Conservation (phyloP, 2,113 vertebrate species). For the Prunella himalayana region DNA sequence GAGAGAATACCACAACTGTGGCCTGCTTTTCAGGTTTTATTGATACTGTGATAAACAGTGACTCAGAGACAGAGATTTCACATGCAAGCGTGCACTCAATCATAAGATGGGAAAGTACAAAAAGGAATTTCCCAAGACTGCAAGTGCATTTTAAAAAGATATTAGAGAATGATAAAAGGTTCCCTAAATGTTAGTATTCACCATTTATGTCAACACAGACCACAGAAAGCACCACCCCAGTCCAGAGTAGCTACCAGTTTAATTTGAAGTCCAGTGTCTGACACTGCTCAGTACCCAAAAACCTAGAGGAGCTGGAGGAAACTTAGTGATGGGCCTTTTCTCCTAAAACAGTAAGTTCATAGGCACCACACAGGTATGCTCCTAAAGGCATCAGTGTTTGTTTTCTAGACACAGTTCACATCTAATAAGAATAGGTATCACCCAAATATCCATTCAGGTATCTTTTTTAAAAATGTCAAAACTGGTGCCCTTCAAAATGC, state of each 20-base stretch:
- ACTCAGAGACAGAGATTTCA: not conserved
- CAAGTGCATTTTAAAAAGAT: not conserved
- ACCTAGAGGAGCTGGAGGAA: not conserved
- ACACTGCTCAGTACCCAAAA: not conserved
- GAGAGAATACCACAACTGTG: not conserved
- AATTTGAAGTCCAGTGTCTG: not conserved
- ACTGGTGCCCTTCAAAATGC: not conserved
- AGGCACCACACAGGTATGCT: not conserved
- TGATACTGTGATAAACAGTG: not conserved
- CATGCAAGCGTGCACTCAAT: not conserved
- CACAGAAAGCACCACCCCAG: not conserved
- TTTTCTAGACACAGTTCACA: not conserved
- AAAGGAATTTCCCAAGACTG: slow-evolving; percentile 4
- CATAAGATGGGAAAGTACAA: slow-evolving; percentile 9
- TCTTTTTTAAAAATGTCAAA: not conserved
- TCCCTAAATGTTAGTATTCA: not conserved
- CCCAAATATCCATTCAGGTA: not conserved
- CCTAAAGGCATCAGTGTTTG: not conserved
- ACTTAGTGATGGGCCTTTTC: not conserved
- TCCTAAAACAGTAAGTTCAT: not conserved
- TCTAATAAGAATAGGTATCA: not conserved
- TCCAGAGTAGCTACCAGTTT: not conserved
- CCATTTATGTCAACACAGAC: not conserved
- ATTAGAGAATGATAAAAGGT: not conserved
- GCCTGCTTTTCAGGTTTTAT: slow-evolving; percentile 33